Conservation (phyloP, 2,113 vertebrate species). For the Nestor notabilis region DNA sequence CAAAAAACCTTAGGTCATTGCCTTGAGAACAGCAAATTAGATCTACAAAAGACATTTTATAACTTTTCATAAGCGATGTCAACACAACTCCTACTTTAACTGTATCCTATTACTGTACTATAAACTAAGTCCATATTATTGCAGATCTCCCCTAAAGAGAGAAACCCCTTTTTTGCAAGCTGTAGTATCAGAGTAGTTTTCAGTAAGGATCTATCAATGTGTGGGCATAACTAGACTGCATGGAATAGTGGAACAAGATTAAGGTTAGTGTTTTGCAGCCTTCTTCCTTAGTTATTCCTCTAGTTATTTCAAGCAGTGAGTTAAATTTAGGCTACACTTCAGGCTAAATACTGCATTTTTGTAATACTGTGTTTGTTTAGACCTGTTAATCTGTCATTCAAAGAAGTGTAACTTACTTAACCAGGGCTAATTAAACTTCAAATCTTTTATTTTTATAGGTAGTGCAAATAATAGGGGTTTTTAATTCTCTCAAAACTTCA, state of each 20-base stretch:
- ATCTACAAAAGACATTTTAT: not conserved
- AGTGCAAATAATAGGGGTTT: not conserved
- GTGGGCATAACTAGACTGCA: not conserved
- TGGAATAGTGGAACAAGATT: not conserved
- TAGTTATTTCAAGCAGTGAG: not conserved
- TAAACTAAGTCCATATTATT: not conserved
- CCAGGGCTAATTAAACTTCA: not conserved
- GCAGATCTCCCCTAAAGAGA: not conserved
- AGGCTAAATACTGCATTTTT: not conserved
- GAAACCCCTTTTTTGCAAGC: not conserved
- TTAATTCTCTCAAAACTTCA: not conserved
- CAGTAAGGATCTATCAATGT: not conserved
- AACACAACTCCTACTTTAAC: not conserved
- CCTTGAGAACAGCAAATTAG: not conserved
- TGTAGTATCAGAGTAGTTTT: not conserved
- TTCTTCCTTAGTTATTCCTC: not conserved
- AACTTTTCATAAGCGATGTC: not conserved
- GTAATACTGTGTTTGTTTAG: not conserved
- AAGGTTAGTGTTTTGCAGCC: not conserved
- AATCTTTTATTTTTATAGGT: not conserved
- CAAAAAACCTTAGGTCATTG: rapidly evolving
- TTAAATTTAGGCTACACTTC: not conserved
- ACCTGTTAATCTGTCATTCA: not conserved
- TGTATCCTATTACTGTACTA: not conserved
- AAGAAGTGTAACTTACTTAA: not conserved